These are phyloP conservation scores for Acinonyx jubatus DNA, from an alignment of 2,113 vertebrate species.

Conservation along the genomic window DNA sequence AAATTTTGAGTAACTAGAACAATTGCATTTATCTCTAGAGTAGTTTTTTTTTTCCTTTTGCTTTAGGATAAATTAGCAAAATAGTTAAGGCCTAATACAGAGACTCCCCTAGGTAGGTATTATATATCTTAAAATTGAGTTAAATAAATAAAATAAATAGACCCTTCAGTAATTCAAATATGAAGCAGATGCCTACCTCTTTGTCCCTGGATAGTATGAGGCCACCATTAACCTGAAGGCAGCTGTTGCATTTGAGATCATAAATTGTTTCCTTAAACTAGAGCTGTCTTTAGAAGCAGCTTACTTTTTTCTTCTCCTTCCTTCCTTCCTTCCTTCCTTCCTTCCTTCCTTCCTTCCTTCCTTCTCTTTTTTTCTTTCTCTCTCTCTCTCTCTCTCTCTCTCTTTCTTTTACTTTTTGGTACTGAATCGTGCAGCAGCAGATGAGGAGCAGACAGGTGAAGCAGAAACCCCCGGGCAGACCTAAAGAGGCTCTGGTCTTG, in stretches of 20 bases:
- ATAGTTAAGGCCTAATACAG: background rate
- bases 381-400: accelerated
- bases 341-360: accelerated
- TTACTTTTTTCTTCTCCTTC: background rate
- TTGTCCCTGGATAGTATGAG: background rate
- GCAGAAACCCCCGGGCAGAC: background rate
- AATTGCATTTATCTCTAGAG: background rate
- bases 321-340: accelerated
- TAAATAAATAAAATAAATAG: conserved; percentile 19
- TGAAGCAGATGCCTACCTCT: background rate
- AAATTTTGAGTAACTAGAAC: conserved; percentile 20
- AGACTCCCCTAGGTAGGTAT: background rate
- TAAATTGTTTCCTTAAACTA: background rate
- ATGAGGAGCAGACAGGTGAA: background rate
- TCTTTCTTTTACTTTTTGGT: background rate
- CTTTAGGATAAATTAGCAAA: background rate
- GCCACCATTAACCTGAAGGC: background rate
- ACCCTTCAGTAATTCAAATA: background rate
- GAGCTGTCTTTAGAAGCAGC: background rate
- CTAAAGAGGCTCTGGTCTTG: background rate
- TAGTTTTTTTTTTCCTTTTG: background rate
- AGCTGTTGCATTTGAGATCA: background rate
- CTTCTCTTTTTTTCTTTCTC: too few species aligned
- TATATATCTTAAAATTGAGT: background rate
- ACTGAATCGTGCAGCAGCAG: background rate